These are phyloP conservation scores for Thinocorus orbignyianus DNA, from an alignment of 2,113 vertebrate species.

Conservation along the genomic window DNA sequence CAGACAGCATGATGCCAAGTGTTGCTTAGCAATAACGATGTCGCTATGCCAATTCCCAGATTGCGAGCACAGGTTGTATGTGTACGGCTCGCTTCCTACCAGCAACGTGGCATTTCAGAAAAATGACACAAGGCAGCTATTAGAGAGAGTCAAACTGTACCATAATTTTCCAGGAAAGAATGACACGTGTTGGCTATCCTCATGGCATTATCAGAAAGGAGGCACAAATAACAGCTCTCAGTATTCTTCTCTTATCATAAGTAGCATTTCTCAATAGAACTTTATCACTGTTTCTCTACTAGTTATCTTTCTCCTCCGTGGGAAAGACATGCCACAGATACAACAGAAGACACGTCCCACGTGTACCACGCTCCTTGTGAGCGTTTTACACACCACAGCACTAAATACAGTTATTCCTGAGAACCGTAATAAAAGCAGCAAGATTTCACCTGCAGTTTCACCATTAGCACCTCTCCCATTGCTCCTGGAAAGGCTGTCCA, in stretches of 20 bases:
- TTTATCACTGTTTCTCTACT: background rate
- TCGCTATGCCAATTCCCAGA: conserved; percentile 18
- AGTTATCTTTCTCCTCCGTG: background rate
- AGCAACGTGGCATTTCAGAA: conserved; percentile 37
- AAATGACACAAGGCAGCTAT: background rate
- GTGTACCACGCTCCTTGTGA: background rate
- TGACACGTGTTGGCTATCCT: background rate
- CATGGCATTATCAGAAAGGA: background rate
- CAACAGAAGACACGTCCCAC: background rate
- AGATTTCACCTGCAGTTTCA: background rate
- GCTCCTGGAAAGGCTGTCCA: background rate
- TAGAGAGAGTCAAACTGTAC: background rate
- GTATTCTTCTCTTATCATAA: background rate
- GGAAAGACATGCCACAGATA: background rate
- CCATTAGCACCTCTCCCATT: background rate
- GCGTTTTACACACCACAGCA: background rate
- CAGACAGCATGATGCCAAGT: conserved; percentile 28
- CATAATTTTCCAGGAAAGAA: background rate
- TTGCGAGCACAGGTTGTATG: conserved; percentile 19
- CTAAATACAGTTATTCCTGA: background rate
- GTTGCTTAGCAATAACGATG: conserved; percentile 43
- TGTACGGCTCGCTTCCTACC: background rate
- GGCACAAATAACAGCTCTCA: background rate
- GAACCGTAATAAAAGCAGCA: background rate
- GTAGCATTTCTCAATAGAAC: background rate